Conservation (phyloP, 2,797 vertebrate species). For the Eidolon dupreanum region DNA sequence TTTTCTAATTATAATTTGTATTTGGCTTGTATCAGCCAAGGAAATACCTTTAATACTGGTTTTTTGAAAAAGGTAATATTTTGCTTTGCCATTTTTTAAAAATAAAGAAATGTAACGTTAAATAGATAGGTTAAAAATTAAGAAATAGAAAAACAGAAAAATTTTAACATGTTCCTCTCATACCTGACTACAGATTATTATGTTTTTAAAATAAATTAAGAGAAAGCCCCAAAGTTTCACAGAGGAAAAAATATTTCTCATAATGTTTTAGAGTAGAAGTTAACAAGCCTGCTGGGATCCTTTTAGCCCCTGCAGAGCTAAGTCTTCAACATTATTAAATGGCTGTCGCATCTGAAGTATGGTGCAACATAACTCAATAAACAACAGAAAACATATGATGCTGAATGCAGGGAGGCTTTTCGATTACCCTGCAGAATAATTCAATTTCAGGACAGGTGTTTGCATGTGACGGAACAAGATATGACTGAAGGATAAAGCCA, state of each 20-base stretch:
- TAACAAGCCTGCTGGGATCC: slow-evolving; percentile 90
- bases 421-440: slow-evolving; percentile 76
- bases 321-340: slow-evolving; percentile 88
- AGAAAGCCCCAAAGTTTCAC: slow-evolving; percentile 80
- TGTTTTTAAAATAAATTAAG: slow-evolving; percentile 85
- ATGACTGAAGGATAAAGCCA: slow-evolving; percentile 20
- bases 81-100: slow-evolving; percentile 8
- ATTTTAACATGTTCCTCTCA: slow-evolving; percentile 67
- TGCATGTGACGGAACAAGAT: slow-evolving; percentile 75
- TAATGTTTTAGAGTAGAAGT: slow-evolving; percentile 86
- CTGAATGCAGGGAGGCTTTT: slow-evolving; percentile 70
- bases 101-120: slow-evolving; percentile 2
- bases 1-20: slow-evolving; percentile 37
- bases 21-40: not conserved
- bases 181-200: slow-evolving; percentile 81
- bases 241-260: slow-evolving; percentile 85
- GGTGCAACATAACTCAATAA: slow-evolving; percentile 84
- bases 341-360: slow-evolving; percentile 84
- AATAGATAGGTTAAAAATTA: slow-evolving; percentile 52
- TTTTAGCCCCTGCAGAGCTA: slow-evolving; percentile 87
- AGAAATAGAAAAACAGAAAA: slow-evolving; percentile 54
- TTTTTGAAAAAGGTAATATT: slow-evolving; percentile 35
- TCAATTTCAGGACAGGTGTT: slow-evolving; percentile 83
- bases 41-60: not conserved
- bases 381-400: slow-evolving; percentile 81